Evolutionary conservation across 1,140 invertebrate genomes (phyloP).

Genomic region (Cardiocondyla obscurior): DNA sequence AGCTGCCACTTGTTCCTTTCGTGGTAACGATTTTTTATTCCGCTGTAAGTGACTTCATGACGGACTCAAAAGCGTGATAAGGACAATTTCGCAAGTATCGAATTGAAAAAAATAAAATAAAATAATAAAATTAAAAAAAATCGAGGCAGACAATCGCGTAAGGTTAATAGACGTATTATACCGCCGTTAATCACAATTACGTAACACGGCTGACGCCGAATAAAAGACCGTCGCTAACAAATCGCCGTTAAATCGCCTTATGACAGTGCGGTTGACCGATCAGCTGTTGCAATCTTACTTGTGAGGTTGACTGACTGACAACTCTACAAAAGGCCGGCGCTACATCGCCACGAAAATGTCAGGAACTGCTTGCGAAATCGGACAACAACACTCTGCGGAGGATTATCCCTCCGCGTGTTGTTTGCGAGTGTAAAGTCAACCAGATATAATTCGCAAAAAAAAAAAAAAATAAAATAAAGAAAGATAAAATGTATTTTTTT

Average conservation of each 20-base stretch:
- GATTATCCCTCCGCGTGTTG: constrained; percentile 34
- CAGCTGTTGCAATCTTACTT: constrained; percentile 71
- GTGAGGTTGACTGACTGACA: constrained; percentile 63
- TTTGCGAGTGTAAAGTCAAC: constrained; percentile 22
- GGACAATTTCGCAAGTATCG: constrained; percentile 27
- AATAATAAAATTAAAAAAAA: too few relatives aligned
- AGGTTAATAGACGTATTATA: constrained; percentile 45
- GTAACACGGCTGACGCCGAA: constrained; percentile 26
- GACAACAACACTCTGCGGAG: constrained; percentile 48
- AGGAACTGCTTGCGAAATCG: constrained; percentile 75
- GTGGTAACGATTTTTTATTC: not conserved
- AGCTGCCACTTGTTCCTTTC: not conserved
- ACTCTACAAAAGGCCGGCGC: constrained; percentile 74
- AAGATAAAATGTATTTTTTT: constrained; percentile 4
- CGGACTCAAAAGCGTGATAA: not conserved
- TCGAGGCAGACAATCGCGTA: constrained; percentile 21
- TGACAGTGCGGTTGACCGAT: constrained; percentile 71
- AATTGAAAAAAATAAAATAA: not conserved
- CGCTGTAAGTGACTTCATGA: not conserved
- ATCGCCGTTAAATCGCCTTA: constrained; percentile 51
- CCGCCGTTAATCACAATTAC: constrained; percentile 45
- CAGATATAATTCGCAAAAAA: not conserved
- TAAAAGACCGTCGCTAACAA: constrained; percentile 46
- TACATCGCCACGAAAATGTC: constrained; percentile 76
- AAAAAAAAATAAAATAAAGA: too few relatives aligned